Conservation (phyloP, 2,113 vertebrate species). For the Lophura nycthemera region DNA sequence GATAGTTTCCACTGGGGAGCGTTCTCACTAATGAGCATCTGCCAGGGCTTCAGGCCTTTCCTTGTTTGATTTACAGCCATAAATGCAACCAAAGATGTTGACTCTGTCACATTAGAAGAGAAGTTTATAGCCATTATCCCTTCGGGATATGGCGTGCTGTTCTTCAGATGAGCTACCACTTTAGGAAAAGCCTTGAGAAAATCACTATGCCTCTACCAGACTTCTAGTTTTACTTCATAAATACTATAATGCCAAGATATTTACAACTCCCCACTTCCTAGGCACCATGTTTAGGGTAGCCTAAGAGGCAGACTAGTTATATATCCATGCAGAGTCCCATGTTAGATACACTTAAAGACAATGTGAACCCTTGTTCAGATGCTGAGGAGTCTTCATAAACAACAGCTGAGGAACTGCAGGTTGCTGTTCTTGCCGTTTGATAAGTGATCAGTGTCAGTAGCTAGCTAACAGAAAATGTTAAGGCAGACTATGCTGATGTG, state of each 20-base stretch:
- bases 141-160: background rate
- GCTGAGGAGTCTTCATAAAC: background rate
- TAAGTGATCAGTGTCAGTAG: background rate
- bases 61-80: background rate
- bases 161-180: background rate
- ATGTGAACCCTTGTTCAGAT: background rate
- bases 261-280: background rate
- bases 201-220: background rate
- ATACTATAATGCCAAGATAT: background rate
- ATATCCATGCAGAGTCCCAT: background rate
- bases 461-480: background rate
- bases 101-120: background rate
- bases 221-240: background rate
- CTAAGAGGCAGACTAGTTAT: background rate
- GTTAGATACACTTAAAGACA: background rate
- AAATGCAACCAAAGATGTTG: background rate
- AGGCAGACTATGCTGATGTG: background rate
- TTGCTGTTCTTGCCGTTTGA: background rate
- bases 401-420: background rate
- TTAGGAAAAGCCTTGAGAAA: constrained; percentile 6
- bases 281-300: background rate
- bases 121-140: background rate
- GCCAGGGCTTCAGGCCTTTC: constrained; percentile 14
- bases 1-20: constrained; percentile 8
- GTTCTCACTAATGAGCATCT: background rate